A percentile compares a stretch with the other conserved stretches of the same genome.
Evolutionary conservation across 1,140 invertebrate genomes (phyloP).

Genomic region (Notospermus geniculatus): DNA sequence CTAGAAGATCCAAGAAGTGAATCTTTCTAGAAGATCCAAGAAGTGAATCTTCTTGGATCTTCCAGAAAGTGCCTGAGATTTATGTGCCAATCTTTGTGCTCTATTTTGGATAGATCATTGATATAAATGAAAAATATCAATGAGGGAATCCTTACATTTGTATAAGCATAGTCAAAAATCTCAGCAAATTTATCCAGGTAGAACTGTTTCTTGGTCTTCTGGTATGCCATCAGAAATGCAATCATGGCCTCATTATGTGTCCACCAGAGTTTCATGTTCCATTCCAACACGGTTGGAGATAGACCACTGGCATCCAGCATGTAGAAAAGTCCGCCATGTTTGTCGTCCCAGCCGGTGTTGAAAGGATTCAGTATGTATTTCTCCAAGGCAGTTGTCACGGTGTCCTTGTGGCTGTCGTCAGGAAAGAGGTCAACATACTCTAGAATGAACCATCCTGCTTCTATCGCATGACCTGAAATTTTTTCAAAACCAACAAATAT

Average conservation of each 20-base stretch:
- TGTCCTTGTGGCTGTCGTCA: slow-evolving; percentile 15
- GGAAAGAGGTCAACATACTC: slow-evolving; percentile 22
- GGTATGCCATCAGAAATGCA: slow-evolving; percentile 42
- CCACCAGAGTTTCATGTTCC: slow-evolving; percentile 52
- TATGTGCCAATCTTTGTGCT: no score
- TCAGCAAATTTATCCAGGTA: slow-evolving; percentile 35
- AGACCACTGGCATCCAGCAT: slow-evolving; percentile 40
- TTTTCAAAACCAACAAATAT: no score
- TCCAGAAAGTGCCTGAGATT: no score
- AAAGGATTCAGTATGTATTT: slow-evolving; percentile 38
- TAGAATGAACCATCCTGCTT: slow-evolving; percentile 45
- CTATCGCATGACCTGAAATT: slow-evolving; percentile 45
- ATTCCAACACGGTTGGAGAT: slow-evolving; percentile 40
- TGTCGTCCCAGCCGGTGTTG: slow-evolving; percentile 37
- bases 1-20: no score
- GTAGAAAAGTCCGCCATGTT: slow-evolving; percentile 40
- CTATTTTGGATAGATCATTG: no score
- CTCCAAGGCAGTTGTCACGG: slow-evolving; percentile 33
- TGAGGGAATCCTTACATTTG: slow-evolving; percentile 44
- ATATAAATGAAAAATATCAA: no score
- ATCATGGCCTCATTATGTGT: slow-evolving; percentile 44
- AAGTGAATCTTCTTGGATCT: no score
- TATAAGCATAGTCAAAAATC: slow-evolving; percentile 41
- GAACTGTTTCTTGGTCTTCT: slow-evolving; percentile 27
- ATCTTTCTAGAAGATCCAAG: no score